Base-by-base conservation (phyloP, 2,888 invertebrate species). In the Ormyrus nitidulus region DNA sequence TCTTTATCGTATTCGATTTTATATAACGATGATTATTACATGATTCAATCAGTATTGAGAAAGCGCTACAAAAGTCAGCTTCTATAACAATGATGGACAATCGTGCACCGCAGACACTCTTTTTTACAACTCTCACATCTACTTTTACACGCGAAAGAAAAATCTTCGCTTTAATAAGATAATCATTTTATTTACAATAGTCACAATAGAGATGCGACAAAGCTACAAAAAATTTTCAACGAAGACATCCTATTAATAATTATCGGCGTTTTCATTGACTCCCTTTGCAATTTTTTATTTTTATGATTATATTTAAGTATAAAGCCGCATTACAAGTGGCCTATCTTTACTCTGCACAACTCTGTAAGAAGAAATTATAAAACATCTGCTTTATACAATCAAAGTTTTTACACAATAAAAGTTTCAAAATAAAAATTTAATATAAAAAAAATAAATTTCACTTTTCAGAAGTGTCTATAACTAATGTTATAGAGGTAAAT, bases 281-380 rank as follows among this genome's bases (percentile, higher is more conserved):
- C 34, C 34, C 53, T 13, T 70, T 59, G 53, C 53, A 46, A 54
- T 9, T 51, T 73, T 4, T 58, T 13, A 74, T 70, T 72, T 62
- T 68, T 58, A 13, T 74, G 51, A 46, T 9, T 34, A 71, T 68
- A 71, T 64, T 85, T 87, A 88, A 88, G 87, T 88, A 87, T 84
- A 79, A 75, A 84, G 84, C 85, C 87, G 86, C 86, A 65, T 64
- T 64, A 64, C 72, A 82, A 83, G 68, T 81, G 75, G 72, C 62
- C 62, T 77, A 82, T 44, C 65, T 46, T 58, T 72, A 68, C 59
- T 51, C 34, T 70, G 70, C 74, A 81, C 80, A 83, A 83, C 72
- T 75, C 81, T 84, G 83, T 81, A 84, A 81, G 75, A 82, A 84
- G 73, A 68, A 84, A 64, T 64, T 46, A 62, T 19, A 46, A 66